Base-by-base conservation (phyloP, 2,888 invertebrate genomes). In the Andrena dorsata region DNA sequence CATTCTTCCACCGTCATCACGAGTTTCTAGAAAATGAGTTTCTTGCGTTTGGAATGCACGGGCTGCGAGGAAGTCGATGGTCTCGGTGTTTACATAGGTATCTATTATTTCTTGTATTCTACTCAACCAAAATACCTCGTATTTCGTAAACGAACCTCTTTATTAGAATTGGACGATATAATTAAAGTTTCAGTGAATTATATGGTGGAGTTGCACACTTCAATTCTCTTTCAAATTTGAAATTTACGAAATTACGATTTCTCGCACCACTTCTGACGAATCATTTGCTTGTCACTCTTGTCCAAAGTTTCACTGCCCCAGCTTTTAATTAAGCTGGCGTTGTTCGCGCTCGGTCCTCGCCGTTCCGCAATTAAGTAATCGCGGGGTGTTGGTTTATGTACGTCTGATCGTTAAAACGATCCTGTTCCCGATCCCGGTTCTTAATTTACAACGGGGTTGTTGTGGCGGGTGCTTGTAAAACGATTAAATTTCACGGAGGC, bases 401-500 rank as follows among this genome's bases (percentile, higher is more conserved):
- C 56, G 8, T 23, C 23, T 13, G 56, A 56, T 56, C 56, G 56
- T 56, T 56, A 56, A 26, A 56, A 10, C 26, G 56, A 56, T 56
- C 23, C 56, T 56, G 56, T 56, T 56, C 56, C 10, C 56, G 56
- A 56, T 56, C 56, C 26, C 2, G 56, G 4, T 26, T 20, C 56
- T 56, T 26, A 56, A 56, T 23, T 56, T 56, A 56, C 56, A 56
- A 10, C 26, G 23, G 51, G 20, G 23, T 20, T 13, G 56, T 23
- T 26, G 56, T 5, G 56, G 20, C 56, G 23, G 23, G 23, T 10
- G 56, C 26, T 56, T 56, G 56, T 56, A 56, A 56, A 20, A 8
- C 56, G 56, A 56, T 56, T 56, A 26, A 56, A 56, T 56, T 56
- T 56, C 56, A 56, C 23, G 56, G 26, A 56, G 56, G 56, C 56